Evolutionary conservation across 1,140 invertebrate genomes (phyloP), one percentile per base, ranked within the genome.

Genomic region (Halotydeus destructor): DNA sequence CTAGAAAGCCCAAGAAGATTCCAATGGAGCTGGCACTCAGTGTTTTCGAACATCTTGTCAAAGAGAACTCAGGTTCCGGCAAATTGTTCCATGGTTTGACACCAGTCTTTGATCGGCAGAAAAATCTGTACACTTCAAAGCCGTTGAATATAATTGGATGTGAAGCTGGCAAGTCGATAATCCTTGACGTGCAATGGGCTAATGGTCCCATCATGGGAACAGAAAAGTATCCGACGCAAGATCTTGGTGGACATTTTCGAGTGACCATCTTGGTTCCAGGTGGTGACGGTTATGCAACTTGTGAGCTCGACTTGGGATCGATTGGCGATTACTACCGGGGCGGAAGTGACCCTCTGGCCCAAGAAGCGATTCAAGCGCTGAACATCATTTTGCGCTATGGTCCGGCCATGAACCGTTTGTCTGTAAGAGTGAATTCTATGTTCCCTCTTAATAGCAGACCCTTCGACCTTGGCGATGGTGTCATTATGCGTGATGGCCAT

Each of bases 331-430:
- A 23, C 23, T 38, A 38, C 25, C 6, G 14, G n/a, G 37, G 37
- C 5, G 9, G 14, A n/a, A 24, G 9, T 8, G 9, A 23, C 25
- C 19, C n/a, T 11, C 5, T 38, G 16, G 19, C 37, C 6, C 16
- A n/a, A 11, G 16, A 38, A 5, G 37, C 37, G 4, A 6, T 38
- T 5, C 16, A 18, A 23, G 37, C 37, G 5, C 5, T 38, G 6
- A 21, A 38, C 25, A 38, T 38, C 25, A 38, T 38, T 6, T 23
- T 40, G 31, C 9, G 38, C 6, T 34, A 34, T 34, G 33, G 33
- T 6, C 33, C 33, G n/a, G 21, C 33, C 5, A 6, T 5, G 5
- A 34, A 34, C 22, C 5, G 33, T 9, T 14, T 34, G 5, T 19
- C 33, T n/a, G 21, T 34, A 9, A 19, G 33, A 6, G n/a, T n/a